Percentiles rank a stretch among this genome's conserved stretches.
These are phyloP conservation scores for Osedax frankpressi DNA, from an alignment of 2,888 invertebrate genomes.

Conservation along the genomic window DNA sequence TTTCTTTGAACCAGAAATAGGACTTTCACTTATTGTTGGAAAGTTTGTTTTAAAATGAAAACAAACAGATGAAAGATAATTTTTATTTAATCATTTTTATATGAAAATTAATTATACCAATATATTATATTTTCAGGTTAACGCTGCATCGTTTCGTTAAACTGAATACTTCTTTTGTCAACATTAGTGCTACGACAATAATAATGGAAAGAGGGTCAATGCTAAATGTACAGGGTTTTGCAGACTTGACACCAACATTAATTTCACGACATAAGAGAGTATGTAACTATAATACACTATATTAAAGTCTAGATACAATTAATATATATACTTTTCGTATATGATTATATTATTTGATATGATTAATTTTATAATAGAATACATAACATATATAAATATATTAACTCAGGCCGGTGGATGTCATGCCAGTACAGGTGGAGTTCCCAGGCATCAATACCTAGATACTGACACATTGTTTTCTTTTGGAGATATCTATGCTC, in stretches of 20 bases:
- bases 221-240: constrained; percentile 29
- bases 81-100: no score
- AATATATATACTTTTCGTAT: no score
- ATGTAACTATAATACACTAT: no score
- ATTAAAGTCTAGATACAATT: no score
- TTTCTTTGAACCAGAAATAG: constrained; percentile 25
- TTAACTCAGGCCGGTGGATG: constrained; percentile 14
- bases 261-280: no score
- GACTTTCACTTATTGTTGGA: neutral
- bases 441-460: constrained; percentile 23
- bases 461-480: neutral
- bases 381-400: no score
- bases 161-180: constrained; percentile 28
- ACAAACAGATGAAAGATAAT: no score
- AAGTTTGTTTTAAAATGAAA: no score
- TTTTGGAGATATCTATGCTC: constrained; percentile 26
- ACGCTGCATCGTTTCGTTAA: constrained; percentile 29
- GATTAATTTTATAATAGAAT: no score
- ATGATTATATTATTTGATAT: no score
- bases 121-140: no score
- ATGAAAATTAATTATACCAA: no score
- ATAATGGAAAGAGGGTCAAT: constrained; percentile 31
- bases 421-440: constrained; percentile 29
- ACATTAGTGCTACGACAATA: constrained; percentile 28
- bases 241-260: constrained; percentile 9